Evolutionary conservation across 2,113 vertebrate species (phyloP).

Genomic region (Ifrita kowaldi): DNA sequence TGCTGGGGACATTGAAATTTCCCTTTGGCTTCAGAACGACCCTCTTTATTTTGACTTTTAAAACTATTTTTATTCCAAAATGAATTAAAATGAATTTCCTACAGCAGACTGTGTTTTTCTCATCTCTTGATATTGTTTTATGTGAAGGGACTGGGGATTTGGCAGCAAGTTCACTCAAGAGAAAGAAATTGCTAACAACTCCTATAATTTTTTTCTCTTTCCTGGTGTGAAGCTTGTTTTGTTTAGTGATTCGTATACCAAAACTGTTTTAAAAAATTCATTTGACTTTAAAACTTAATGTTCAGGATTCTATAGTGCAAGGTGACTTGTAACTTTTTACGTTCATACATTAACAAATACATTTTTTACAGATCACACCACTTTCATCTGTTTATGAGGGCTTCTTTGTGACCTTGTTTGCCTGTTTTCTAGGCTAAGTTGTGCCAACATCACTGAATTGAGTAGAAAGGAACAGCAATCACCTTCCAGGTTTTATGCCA

Average conservation of each 20-base stretch:
- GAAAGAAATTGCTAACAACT: not conserved
- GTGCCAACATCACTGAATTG: not conserved
- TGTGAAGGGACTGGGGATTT: not conserved
- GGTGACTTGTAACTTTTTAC: not conserved
- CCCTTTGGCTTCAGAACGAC: not conserved
- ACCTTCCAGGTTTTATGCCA: not conserved
- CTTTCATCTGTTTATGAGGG: not conserved
- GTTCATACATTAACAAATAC: not conserved
- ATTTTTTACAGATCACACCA: not conserved
- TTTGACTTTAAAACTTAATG: not conserved
- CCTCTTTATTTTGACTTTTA: constrained; percentile 4
- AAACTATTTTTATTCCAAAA: not conserved
- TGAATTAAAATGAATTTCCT: not conserved
- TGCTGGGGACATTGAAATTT: not conserved
- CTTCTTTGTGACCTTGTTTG: not conserved
- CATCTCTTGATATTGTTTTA: not conserved
- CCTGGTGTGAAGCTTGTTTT: not conserved
- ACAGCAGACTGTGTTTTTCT: not conserved
- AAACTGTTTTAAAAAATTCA: not conserved
- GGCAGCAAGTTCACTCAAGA: not conserved
- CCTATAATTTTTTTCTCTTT: not conserved
- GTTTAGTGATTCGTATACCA: not conserved
- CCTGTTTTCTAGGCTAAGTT: not conserved
- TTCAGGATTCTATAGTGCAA: not conserved
- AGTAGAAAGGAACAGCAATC: not conserved